Conservation (phyloP, 2,888 invertebrate genomes). For the Papilio gigon region DNA sequence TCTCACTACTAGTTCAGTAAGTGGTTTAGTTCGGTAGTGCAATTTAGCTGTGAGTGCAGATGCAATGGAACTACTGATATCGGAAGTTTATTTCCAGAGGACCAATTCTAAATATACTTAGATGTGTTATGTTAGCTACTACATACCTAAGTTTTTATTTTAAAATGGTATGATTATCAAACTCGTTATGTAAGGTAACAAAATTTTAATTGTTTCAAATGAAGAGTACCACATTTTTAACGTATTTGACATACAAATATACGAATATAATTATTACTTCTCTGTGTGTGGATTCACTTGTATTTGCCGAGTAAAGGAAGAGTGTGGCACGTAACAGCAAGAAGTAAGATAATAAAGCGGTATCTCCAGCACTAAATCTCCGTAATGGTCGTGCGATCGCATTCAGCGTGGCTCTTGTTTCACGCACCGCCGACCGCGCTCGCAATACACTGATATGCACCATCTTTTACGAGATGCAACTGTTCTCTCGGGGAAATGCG, state of each 20-base stretch:
- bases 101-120: background rate
- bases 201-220: too few species aligned
- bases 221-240: too few species aligned
- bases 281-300: background rate
- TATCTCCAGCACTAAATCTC: conserved; percentile 70
- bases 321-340: conserved; percentile 48
- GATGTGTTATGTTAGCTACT: too few species aligned
- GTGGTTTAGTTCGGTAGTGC: conserved; percentile 34
- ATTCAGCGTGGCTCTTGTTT: conserved; percentile 66
- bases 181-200: too few species aligned
- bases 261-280: background rate
- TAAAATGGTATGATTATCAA: too few species aligned
- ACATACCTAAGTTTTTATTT: too few species aligned
- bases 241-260: background rate
- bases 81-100: conserved; percentile 16
- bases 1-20: conserved; percentile 36
- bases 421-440: conserved; percentile 67
- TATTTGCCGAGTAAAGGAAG: background rate
- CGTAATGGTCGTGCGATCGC: conserved; percentile 64
- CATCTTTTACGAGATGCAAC: conserved; percentile 38
- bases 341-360: conserved; percentile 65
- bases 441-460: conserved; percentile 57
- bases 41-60: conserved; percentile 26
- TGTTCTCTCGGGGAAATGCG: conserved; percentile 14
- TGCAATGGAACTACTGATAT: conserved; percentile 23